Conservation (phyloP, 2,797 vertebrate species). For the Aeoliscus strigatus region DNA sequence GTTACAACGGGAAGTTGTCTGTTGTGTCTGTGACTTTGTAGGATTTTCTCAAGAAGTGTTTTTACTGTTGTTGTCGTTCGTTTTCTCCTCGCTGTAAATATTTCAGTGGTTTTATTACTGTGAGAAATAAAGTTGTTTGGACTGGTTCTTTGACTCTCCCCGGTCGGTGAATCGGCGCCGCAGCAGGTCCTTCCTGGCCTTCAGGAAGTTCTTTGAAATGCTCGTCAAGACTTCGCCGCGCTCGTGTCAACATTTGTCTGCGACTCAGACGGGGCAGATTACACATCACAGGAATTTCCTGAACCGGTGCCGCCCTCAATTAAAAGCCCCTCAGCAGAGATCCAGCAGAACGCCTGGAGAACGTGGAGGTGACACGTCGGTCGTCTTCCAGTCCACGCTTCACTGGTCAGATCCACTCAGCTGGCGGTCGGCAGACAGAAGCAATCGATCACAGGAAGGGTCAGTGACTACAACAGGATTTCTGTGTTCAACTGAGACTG, state of each 20-base stretch:
- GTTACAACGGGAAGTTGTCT: too few species aligned
- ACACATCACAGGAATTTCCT: conserved; percentile 60
- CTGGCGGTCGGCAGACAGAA: too few species aligned
- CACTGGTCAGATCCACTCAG: too few species aligned
- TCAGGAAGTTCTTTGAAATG: conserved; percentile 55
- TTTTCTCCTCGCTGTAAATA: conserved; percentile 67
- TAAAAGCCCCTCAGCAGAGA: not conserved
- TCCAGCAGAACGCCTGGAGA: conserved; percentile 7
- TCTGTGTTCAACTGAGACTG: too few species aligned
- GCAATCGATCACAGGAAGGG: too few species aligned
- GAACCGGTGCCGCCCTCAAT: conserved; percentile 41
- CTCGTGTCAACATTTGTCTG: conserved; percentile 53
- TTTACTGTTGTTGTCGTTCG: not conserved
- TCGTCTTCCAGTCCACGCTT: too few species aligned
- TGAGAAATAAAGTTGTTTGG: conserved; percentile 50
- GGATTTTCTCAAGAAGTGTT: not conserved
- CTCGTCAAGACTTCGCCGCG: conserved; percentile 49
- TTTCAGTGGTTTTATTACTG: conserved; percentile 51
- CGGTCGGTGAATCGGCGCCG: not conserved
- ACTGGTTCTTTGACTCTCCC: not conserved
- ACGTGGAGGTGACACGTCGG: too few species aligned
- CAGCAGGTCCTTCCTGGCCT: conserved; percentile 56
- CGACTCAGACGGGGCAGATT: conserved; percentile 49
- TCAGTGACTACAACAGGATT: too few species aligned
- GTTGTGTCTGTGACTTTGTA: not conserved